phyloP scores from a whole-genome alignment of 53 echinoderm and acorn worm genomes.

The Antedon mediterranea region DNA sequence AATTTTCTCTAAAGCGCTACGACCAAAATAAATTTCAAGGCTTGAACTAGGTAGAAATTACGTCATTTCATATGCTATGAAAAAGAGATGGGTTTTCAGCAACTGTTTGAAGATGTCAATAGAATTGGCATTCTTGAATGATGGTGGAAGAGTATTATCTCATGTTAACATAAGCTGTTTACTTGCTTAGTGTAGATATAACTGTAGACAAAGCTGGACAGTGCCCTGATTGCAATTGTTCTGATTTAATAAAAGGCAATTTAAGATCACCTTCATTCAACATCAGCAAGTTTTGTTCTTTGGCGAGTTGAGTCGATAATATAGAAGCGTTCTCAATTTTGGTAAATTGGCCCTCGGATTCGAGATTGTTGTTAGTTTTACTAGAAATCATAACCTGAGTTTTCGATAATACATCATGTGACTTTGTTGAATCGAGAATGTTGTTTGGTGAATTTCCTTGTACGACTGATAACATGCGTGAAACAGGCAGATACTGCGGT shows the following conservation, averaged over 20 bases:
- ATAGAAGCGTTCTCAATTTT: neutral
- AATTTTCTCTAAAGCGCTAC: too few species aligned
- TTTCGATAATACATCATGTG: neutral
- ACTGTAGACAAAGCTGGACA: neutral
- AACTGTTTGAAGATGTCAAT: too few species aligned
- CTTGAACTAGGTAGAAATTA: too few species aligned
- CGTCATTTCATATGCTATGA: too few species aligned
- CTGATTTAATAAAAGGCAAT: too few species aligned
- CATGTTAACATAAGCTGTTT: too few species aligned
- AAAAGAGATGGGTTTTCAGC: too few species aligned
- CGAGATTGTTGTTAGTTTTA: neutral
- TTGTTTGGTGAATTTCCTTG: neutral
- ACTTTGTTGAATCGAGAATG: neutral
- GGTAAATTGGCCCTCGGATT: neutral
- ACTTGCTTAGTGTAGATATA: neutral
- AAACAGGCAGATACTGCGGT: neutral
- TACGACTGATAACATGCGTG: neutral
- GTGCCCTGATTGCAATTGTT: neutral
- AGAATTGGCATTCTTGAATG: too few species aligned
- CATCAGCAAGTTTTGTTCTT: neutral
- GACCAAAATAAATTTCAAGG: too few species aligned
- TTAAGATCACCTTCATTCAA: neutral
- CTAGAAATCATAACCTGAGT: neutral
- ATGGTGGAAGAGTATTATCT: too few species aligned
- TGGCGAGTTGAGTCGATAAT: neutral